Evolutionary conservation across 30 jellyfish, hydroid and myxozoan species (phyloP).

Genomic region (Turritopsis dohrnii): DNA sequence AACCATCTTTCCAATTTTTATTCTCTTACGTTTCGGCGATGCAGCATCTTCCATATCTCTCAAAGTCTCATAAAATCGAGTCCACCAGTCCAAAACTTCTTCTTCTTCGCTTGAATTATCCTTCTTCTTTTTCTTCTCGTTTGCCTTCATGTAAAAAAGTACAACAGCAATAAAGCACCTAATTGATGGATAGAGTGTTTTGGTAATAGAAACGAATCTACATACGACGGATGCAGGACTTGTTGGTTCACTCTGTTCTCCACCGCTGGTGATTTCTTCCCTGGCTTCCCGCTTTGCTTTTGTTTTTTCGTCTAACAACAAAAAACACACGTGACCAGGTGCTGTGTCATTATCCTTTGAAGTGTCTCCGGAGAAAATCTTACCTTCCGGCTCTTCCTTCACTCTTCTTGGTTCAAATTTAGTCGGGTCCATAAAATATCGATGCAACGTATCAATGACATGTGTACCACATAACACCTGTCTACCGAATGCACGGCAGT

Average conservation of each 20-base stretch:
- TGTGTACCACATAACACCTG: conserved; percentile 84
- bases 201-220: too few species aligned
- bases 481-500: conserved; percentile 88
- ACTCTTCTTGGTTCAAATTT: conserved; percentile 32
- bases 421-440: conserved; percentile 50
- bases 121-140: conserved; percentile 36
- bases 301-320: background rate
- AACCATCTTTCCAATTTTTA: conserved; percentile 10
- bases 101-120: conserved; percentile 56
- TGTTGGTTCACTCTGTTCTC: background rate
- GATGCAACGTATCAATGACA: conserved; percentile 63
- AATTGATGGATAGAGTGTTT: too few species aligned
- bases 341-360: too few species aligned
- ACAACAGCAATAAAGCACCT: too few species aligned
- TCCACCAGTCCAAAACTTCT: conserved; percentile 95
- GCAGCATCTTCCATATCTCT: conserved; percentile 47
- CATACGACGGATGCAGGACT: background rate
- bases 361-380: too few species aligned
- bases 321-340: too few species aligned
- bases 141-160: background rate
- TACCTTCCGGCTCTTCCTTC: conserved; percentile 35
- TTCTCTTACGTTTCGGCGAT: conserved; percentile 17
- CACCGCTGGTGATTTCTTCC: background rate
- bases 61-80: conserved; percentile 87
- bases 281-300: conserved; percentile 11